phyloP scores from a whole-genome alignment of 1,140 invertebrate species.

The Meloidogyne exigua region DNA sequence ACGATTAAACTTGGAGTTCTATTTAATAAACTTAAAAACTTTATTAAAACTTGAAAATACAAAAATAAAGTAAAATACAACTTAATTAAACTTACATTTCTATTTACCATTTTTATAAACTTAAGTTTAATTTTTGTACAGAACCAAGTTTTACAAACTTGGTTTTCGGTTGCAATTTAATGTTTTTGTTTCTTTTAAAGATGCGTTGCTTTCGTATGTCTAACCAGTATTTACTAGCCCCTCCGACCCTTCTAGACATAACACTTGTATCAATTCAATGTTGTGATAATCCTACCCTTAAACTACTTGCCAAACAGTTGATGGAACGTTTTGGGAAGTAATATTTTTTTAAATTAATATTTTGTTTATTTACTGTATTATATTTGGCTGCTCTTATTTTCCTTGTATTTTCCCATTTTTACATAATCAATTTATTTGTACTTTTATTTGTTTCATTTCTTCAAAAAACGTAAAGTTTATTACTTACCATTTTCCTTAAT shows the following conservation, averaged over 20 bases:
- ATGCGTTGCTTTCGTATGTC: background rate
- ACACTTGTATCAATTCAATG: background rate
- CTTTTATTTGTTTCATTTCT: background rate
- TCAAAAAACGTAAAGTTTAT: background rate
- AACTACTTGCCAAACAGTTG: background rate
- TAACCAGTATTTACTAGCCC: background rate
- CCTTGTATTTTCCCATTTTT: no score
- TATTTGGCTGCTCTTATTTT: no score
- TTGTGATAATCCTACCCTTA: background rate
- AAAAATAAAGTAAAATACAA: no score
- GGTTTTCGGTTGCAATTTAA: no score
- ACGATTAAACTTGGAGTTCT: no score
- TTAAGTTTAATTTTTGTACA: no score
- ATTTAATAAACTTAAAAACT: no score
- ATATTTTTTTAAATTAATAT: background rate
- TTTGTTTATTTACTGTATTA: no score
- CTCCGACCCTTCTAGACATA: background rate
- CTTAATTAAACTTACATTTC: no score
- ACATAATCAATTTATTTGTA: background rate
- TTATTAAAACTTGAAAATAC: no score
- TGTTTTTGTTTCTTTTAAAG: background rate
- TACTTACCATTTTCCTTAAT: background rate
- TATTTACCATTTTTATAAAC: no score
- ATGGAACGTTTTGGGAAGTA: background rate
- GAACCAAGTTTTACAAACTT: no score